Evolutionary conservation across 2,888 invertebrate genomes (phyloP), one percentile per base, ranked within the genome.

Genomic region (Zygaena filipendulae): DNA sequence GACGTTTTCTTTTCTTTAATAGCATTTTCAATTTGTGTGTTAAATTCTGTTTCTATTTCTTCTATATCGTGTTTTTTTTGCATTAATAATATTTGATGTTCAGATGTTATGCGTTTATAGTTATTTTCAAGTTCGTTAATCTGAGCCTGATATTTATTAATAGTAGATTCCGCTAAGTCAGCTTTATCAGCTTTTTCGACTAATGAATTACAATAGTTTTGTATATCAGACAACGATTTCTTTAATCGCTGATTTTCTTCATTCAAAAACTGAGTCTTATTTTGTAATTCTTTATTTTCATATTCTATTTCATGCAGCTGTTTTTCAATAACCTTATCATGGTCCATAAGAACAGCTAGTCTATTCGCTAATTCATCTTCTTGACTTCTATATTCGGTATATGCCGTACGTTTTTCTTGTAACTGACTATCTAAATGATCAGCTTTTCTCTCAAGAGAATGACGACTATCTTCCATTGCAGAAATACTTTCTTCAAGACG

Each of bases 401-500:
- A 81, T 35, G 81, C 77, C 34, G 82, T 81, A 32, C 83, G 82
- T 39, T 85, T 84, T 49, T 80, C 79, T 53, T 66, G 82, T 24
- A 90, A 58, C 38, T 87, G 82, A 11, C 67, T 80, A 36, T 83
- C 85, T 33, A 90, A 66, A 31, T 84, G 66, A 43, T 85, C 82
- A 2, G 85, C 83, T 45, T 83, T 84, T 2, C 84, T 72, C 59
- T 87, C 84, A 30, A 86, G 62, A 5, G 81, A 81, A 32, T 81
- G 64, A 24, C 86, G 79, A 22, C 83, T 74, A 42, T 85, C 83
- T 49, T 87, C 85, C 58, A 87, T 82, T 2, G 61, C 52, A 4
- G 82, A 81, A 21, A 88, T 63, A 37, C 84, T 84, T 51, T 90
- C 87, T 51, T 90, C 87, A 19, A 91, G 77, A 18, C 83, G 83